These are phyloP conservation scores for Thereva nobilitata DNA, from an alignment of 2,888 invertebrate species.

Conservation along the genomic window DNA sequence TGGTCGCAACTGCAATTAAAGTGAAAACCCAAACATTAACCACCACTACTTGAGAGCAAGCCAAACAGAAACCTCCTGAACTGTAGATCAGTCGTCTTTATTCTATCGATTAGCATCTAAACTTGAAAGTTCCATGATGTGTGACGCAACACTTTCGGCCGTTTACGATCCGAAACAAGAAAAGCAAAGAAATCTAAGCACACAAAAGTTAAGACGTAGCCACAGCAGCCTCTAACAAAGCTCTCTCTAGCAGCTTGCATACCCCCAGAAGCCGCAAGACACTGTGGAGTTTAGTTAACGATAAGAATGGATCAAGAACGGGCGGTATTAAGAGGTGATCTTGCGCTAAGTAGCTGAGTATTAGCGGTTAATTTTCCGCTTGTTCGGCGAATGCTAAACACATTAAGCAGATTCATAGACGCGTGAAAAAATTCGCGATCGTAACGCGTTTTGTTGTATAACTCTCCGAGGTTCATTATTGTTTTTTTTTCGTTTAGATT, in stretches of 20 bases:
- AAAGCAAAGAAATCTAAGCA: not conserved
- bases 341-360: slow-evolving; percentile 7
- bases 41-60: too few species aligned
- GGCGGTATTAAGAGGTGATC: slow-evolving; percentile 16
- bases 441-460: not conserved
- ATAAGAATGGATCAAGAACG: slow-evolving; percentile 29
- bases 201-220: not conserved
- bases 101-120: slow-evolving; percentile 31
- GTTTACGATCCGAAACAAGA: too few species aligned
- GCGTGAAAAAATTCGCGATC: not conserved
- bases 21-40: too few species aligned
- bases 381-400: not conserved
- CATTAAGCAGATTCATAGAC: not conserved
- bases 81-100: not conserved
- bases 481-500: too few species aligned
- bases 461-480: too few species aligned
- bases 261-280: slow-evolving; percentile 15
- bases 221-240: slow-evolving; percentile 1
- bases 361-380: not conserved
- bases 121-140: slow-evolving; percentile 19
- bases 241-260: slow-evolving; percentile 16
- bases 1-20: too few species aligned
- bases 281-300: slow-evolving; percentile 21
- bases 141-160: slow-evolving; percentile 16
- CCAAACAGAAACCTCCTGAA: too few species aligned